Percentiles rank a stretch among this genome's conserved stretches.
phyloP scores from a whole-genome alignment of 2,888 invertebrate species.

The Hemithea aestivaria region DNA sequence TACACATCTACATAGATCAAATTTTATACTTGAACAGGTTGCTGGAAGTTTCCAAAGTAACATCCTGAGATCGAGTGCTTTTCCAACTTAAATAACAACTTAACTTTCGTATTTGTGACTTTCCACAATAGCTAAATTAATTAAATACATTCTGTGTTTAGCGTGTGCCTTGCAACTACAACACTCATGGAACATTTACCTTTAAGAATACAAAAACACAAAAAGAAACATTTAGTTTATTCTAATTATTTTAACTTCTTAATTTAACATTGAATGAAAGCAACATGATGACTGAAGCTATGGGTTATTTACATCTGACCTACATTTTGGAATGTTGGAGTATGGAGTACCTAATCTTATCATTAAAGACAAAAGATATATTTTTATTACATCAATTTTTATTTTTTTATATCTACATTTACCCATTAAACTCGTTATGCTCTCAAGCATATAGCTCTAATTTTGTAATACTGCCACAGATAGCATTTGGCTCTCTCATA shows the following conservation, averaged over 20 bases:
- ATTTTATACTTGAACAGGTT: too few relatives aligned
- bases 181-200: constrained; percentile 28
- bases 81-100: constrained; percentile 15
- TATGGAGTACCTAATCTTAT: constrained; percentile 39
- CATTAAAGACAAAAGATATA: constrained; percentile 19
- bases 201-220: constrained; percentile 27
- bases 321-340: constrained; percentile 57
- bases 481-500: too few relatives aligned
- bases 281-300: constrained; percentile 42
- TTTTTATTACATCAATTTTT: constrained; percentile 14
- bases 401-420: constrained; percentile 11
- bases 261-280: constrained; percentile 39
- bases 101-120: too few relatives aligned
- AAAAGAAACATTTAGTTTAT: constrained; percentile 32
- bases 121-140: too few relatives aligned
- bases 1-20: too few relatives aligned
- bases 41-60: too few relatives aligned
- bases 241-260: constrained; percentile 34
- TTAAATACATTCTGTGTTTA: constrained; percentile 1
- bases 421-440: constrained; percentile 9
- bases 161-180: constrained; percentile 26
- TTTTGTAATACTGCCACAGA: too few relatives aligned
- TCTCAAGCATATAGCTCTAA: constrained; percentile 13
- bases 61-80: constrained; percentile 16
- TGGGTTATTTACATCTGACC: constrained; percentile 50